phyloP scores from a whole-genome alignment of 2,888 invertebrate genomes.

The Melipona bicolor region DNA sequence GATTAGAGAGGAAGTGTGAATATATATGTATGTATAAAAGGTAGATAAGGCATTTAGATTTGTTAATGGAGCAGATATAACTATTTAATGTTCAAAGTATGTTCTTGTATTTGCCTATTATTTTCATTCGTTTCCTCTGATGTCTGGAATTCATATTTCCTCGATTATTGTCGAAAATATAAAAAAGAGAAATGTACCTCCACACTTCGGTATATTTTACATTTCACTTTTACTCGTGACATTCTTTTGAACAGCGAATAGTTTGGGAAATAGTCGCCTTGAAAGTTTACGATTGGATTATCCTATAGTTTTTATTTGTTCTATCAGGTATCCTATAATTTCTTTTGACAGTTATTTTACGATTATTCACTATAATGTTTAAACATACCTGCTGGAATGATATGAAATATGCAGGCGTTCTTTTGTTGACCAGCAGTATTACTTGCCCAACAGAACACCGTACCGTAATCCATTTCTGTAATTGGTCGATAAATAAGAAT shows the following conservation, averaged over 20 bases:
- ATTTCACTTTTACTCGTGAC: background rate
- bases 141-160: no score
- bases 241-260: background rate
- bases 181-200: no score
- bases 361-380: background rate
- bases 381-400: slow-evolving; percentile 87
- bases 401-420: slow-evolving; percentile 90
- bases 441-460: slow-evolving; percentile 90
- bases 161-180: no score
- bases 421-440: slow-evolving; percentile 90
- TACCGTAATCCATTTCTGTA: slow-evolving; percentile 91
- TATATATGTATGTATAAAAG: no score
- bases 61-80: no score
- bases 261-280: no score
- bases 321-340: background rate
- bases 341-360: background rate
- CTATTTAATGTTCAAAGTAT: no score
- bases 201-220: no score
- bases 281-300: background rate
- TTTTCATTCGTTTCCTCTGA: no score
- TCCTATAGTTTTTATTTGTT: background rate
- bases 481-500: slow-evolving; percentile 91
- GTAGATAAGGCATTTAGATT: no score
- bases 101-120: no score
- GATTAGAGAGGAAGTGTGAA: no score